phyloP scores from a whole-genome alignment of 2,888 invertebrate genomes.

The Ptilodon capucinus region DNA sequence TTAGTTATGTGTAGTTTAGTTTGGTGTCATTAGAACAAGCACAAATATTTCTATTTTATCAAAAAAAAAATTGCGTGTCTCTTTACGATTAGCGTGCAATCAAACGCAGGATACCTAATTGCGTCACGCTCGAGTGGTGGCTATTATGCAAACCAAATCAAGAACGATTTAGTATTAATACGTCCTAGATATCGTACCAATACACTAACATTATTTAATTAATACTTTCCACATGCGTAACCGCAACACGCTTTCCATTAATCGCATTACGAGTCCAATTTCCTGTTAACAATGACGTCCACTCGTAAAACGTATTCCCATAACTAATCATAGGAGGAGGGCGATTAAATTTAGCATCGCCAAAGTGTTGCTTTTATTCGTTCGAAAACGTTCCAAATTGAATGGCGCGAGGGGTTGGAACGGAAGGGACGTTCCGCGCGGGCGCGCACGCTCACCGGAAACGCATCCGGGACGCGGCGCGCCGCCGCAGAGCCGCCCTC shows the following conservation, averaged over 20 bases:
- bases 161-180: too few relatives aligned
- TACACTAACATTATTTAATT: background rate
- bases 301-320: slow-evolving; percentile 42
- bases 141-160: too few relatives aligned
- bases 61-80: too few relatives aligned
- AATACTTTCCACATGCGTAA: slow-evolving; percentile 9
- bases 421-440: slow-evolving; percentile 78
- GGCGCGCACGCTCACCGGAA: slow-evolving; percentile 72
- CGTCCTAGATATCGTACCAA: background rate
- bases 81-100: too few relatives aligned
- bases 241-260: slow-evolving; percentile 9
- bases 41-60: too few relatives aligned
- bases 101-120: too few relatives aligned
- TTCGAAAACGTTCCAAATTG: slow-evolving; percentile 45
- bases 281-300: slow-evolving; percentile 32
- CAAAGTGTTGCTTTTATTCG: slow-evolving; percentile 49
- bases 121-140: too few relatives aligned
- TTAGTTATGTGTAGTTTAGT: too few relatives aligned
- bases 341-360: slow-evolving; percentile 48
- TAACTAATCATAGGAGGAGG: slow-evolving; percentile 36
- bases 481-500: slow-evolving; percentile 63
- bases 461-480: slow-evolving; percentile 77
- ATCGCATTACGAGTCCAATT: slow-evolving; percentile 24
- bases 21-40: too few relatives aligned
- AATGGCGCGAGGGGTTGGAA: slow-evolving; percentile 63